A percentile compares a stretch with the other conserved stretches of the same genome.
These are phyloP conservation scores for Chaenogobius annularis DNA, from an alignment of 2,113 vertebrate genomes.

Conservation along the genomic window DNA sequence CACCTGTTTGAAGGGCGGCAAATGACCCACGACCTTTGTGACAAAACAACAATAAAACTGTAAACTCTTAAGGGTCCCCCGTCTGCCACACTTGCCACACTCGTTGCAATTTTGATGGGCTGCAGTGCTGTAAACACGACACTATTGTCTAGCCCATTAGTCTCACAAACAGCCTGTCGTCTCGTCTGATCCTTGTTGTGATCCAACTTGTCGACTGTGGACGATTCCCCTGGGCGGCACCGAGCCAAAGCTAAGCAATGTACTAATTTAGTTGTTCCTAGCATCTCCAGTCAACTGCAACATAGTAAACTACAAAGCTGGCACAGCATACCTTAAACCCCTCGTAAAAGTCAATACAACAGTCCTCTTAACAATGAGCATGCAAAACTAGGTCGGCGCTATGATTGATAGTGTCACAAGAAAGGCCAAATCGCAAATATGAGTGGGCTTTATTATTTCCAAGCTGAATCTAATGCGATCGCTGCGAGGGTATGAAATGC, in stretches of 20 bases:
- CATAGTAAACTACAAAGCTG: conserved; percentile 44
- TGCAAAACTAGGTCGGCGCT: conserved; percentile 35
- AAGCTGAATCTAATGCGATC: conserved; percentile 64
- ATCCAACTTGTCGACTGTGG: conserved; percentile 67
- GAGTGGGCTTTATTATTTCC: conserved; percentile 57
- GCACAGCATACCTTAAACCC: conserved; percentile 47
- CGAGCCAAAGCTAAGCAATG: conserved; percentile 60
- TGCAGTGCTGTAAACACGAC: conserved; percentile 31
- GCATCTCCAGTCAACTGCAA: conserved; percentile 37
- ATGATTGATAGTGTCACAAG: conserved; percentile 57
- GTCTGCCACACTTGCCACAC: not conserved
- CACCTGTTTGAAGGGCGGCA: conserved; percentile 32
- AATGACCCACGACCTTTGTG: conserved; percentile 28
- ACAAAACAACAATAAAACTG: conserved; percentile 22
- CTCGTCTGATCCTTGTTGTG: conserved; percentile 53
- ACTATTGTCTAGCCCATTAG: conserved; percentile 50
- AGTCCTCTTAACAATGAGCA: conserved; percentile 36
- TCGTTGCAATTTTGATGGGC: conserved; percentile 54
- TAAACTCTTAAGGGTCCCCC: not conserved
- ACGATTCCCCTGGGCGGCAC: conserved; percentile 68
- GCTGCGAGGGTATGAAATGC: conserved; percentile 57
- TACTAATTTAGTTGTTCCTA: conserved; percentile 58
- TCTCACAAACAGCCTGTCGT: conserved; percentile 47
- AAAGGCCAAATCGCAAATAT: conserved; percentile 60
- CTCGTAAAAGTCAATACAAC: conserved; percentile 65